These are phyloP conservation scores for Dicyrtomina minuta DNA, from an alignment of 2,888 invertebrate genomes.

Conservation along the genomic window DNA sequence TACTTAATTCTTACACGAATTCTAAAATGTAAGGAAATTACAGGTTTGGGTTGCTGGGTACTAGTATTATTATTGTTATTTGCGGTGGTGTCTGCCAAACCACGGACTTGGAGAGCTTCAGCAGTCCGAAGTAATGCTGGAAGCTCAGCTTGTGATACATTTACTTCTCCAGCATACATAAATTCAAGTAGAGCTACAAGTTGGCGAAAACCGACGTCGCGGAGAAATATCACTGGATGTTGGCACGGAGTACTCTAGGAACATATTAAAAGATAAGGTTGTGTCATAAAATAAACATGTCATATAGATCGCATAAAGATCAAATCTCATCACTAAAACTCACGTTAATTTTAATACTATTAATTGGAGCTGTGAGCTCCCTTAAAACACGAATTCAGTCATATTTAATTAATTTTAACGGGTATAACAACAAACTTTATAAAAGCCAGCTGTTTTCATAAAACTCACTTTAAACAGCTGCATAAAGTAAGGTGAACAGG, in stretches of 20 bases:
- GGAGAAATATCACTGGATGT: constrained; percentile 81
- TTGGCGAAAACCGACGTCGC: constrained; percentile 77
- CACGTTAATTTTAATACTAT: too few relatives aligned
- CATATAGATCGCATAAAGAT: too few relatives aligned
- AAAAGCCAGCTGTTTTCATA: not conserved
- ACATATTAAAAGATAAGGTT: not conserved
- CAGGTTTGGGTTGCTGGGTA: constrained; percentile 36
- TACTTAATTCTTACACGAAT: not conserved
- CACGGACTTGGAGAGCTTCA: constrained; percentile 85
- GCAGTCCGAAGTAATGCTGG: constrained; percentile 89
- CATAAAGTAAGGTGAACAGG: constrained; percentile 86
- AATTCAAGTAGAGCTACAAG: constrained; percentile 76
- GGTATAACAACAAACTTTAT: not conserved
- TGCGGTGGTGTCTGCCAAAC: constrained; percentile 72
- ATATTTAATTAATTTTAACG: not conserved
- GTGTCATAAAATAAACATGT: not conserved
- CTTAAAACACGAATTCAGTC: too few relatives aligned
- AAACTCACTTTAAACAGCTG: constrained; percentile 76
- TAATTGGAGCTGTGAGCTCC: too few relatives aligned
- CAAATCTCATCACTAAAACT: too few relatives aligned
- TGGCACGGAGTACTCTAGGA: constrained; percentile 80
- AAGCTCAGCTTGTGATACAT: constrained; percentile 86
- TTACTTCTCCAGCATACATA: constrained; percentile 84
- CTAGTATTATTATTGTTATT: constrained; percentile 44
- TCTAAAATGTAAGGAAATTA: constrained; percentile 20